phyloP scores from a whole-genome alignment of 2,113 vertebrate species.

The Macaca nemestrina region DNA sequence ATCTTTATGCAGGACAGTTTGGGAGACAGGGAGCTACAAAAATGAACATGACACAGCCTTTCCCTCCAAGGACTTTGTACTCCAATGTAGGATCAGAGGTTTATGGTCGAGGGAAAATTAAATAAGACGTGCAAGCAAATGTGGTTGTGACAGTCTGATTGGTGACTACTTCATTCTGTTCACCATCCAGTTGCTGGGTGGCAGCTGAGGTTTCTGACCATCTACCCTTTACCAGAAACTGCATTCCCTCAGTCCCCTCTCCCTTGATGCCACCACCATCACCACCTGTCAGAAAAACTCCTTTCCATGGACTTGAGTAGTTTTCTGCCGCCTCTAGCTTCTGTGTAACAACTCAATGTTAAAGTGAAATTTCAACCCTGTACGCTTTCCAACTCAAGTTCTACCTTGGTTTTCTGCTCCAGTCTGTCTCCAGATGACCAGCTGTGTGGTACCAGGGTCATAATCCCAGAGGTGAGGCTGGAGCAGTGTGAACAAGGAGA shows the following conservation, averaged over 20 bases:
- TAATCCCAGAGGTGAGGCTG: neutral
- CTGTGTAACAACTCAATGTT: neutral
- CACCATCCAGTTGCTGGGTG: rapidly evolving
- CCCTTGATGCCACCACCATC: neutral
- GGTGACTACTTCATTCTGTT: neutral
- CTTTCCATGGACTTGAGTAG: neutral
- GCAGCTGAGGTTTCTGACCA: neutral
- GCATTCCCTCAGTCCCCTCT: neutral
- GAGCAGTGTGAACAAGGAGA: neutral
- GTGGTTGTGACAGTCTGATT: neutral
- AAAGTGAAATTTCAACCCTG: neutral
- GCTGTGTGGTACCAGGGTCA: neutral
- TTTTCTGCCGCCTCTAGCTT: neutral
- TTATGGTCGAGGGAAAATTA: neutral
- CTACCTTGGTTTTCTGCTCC: neutral
- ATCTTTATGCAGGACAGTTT: neutral
- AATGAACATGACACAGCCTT: neutral
- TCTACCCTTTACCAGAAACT: neutral
- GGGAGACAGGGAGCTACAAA: neutral
- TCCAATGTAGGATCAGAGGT: neutral
- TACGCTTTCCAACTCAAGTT: neutral
- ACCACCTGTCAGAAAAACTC: neutral
- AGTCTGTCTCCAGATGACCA: neutral
- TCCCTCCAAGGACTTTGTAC: neutral
- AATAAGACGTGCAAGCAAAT: neutral